These are phyloP conservation scores for Sphaerodactylus townsendi DNA, from an alignment of 2,113 vertebrate species.

Conservation along the genomic window DNA sequence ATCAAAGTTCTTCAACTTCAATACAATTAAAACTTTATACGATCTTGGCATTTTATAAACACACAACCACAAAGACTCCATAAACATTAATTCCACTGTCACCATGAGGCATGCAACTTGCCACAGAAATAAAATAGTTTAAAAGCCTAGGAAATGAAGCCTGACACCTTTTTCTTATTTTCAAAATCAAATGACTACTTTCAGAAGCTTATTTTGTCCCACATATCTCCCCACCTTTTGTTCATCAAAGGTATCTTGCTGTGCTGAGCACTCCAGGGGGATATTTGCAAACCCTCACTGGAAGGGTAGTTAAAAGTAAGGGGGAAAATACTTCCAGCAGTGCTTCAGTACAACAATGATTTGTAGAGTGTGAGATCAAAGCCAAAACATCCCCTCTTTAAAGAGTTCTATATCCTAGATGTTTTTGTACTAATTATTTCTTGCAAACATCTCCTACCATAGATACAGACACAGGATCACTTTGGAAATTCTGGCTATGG, in stretches of 20 bases:
- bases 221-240: not conserved
- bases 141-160: not conserved
- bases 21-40: not conserved
- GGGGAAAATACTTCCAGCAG: not conserved
- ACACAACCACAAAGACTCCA: not conserved
- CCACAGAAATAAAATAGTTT: not conserved
- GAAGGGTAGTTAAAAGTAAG: not conserved
- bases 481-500: not conserved
- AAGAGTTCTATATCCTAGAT: conserved; percentile 38
- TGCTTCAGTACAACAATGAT: not conserved
- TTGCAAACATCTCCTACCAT: not conserved
- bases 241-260: conserved; percentile 5
- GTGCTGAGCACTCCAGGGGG: not conserved
- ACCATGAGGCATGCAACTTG: not conserved
- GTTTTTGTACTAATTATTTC: conserved; percentile 43
- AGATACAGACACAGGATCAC: not conserved
- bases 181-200: not conserved
- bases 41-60: not conserved
- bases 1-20: not conserved
- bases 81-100: not conserved
- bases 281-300: conserved; percentile 29
- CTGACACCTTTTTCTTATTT: not conserved
- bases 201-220: conserved; percentile 11
- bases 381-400: conserved; percentile 13
- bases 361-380: conserved; percentile 16